Base-by-base conservation (phyloP, 2,888 invertebrate genomes). In the Nymphalis c-album region DNA sequence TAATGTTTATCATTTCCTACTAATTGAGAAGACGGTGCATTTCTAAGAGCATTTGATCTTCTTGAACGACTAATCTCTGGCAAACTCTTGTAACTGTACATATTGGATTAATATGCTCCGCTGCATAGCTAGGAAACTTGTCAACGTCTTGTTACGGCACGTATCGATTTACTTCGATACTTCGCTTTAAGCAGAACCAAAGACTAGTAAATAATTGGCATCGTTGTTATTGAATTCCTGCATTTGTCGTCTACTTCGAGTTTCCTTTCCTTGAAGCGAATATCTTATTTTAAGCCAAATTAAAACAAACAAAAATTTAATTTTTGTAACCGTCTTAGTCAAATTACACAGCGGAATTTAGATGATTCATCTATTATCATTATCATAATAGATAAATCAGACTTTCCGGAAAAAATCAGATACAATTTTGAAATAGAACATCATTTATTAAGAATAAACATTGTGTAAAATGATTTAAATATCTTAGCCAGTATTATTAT, bases 111-210 rank as follows among this genome's bases (percentile, higher is more conserved):
- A 26, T 57, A 35, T 5, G 22, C 53, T 53, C 57, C 6, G 40
- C 57, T 57, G 13, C 57, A 18, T 16, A 18, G 53, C 35, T 3
- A 7, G 35, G 35, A n/a, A 57, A 40, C 40, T 57, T 57, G 40
- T 57, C 57, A 18, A 40, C 35, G 18, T 57, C 57, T n/a, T 57
- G 40, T 35, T 57, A 18, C 8, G 57, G 18, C 40, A 6, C 40
- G 18, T 57, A 57, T 57, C 57, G 57, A 57, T 57, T 57, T 18
- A 57, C 57, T 35, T 26, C 40, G 57, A 35, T 35, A 26, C 53
- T 31, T 55, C 55, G 57, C 35, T 18, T 4, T n/a, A 31, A 55
- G 35, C 55, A 31, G 20, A 55, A 31, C n/a, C 57, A 48, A 48
- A 13, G 53, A 20, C 35, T 57, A 40, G 57, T 10, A 40, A 40